These are phyloP conservation scores for Chelon auratus DNA, from an alignment of 2,797 vertebrate genomes.

Conservation along the genomic window DNA sequence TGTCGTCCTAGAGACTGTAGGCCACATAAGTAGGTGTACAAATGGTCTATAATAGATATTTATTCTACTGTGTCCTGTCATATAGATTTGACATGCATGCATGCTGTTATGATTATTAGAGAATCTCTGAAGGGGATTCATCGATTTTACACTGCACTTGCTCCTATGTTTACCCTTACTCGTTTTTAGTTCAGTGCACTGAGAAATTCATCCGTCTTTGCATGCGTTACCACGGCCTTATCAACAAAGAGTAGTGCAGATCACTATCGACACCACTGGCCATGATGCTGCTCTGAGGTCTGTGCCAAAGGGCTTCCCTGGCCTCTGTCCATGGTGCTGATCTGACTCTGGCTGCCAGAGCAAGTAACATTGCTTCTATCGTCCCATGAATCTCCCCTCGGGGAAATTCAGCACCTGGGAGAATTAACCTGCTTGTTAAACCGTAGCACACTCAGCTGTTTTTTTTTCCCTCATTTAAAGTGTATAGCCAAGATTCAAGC, in stretches of 20 bases:
- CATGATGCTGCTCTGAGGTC: constrained; percentile 2
- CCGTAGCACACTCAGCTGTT: background rate
- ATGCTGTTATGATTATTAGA: background rate
- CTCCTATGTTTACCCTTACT: background rate
- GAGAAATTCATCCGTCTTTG: constrained; percentile 7
- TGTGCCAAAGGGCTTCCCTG: constrained; percentile 19
- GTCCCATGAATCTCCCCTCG: constrained; percentile 14
- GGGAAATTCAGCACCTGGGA: constrained; percentile 13
- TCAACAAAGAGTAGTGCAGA: background rate
- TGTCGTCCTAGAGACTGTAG: too few species aligned
- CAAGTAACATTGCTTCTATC: constrained; percentile 9
- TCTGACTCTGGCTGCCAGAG: constrained; percentile 14
- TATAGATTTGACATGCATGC: background rate
- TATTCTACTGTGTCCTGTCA: background rate
- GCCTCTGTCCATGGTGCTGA: constrained; percentile 16
- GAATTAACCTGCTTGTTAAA: constrained; percentile 31
- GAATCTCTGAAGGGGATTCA: background rate
- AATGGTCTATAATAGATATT: background rate
- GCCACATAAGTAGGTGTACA: background rate
- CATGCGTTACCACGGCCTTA: constrained; percentile 2
- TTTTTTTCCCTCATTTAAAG: background rate
- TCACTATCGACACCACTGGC: constrained; percentile 9
- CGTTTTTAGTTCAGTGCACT: background rate
- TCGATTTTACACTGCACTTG: background rate
- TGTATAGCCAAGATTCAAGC: constrained; percentile 1